Evolutionary conservation across 2,113 vertebrate species (phyloP), one percentile per base, ranked within the genome.

Genomic region (Cottus gobio): DNA sequence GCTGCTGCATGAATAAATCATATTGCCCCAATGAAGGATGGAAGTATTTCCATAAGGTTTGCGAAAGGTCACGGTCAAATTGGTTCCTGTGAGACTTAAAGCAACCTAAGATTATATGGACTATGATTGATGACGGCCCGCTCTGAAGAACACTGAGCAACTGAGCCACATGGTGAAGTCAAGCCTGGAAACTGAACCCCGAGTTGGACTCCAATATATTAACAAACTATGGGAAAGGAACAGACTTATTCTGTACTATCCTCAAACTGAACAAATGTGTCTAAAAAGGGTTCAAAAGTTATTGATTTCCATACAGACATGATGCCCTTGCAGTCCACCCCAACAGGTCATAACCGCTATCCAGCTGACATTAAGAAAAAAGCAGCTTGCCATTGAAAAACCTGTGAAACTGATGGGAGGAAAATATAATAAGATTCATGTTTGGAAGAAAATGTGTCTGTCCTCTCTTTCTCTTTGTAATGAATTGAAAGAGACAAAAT

Each of bases 21-120:
- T 12, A 70, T 66, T 42, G 64, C 54, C 71, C 76, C 63, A 81
- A 48, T 52, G 60, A 46, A 63, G 73, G 65, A 73, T 72, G 86
- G 58, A 16, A 46, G 79, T 70, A 76, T 86, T 88, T 86, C 71
- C 7, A 65, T 50, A 64, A 37, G 72, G 75, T 75, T 86, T 71
- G 62, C 22, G 7, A 91, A 90, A 89, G 81, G 85, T 89, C 87
- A 85, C 2, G 73, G 31, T 85, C 48, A 82, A 80, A 85, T 74
- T 82, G 66, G 57, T 76, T 87, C 68, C 83, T 77, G 42, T 30
- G 68, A 75, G 89, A 83, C 65, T 71, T 76, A 62, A 46, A 37
- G 75, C 63, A 71, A n/a, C 26, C n/a, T 68, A 11, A 13, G 48
- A 71, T 28, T 69, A 60, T 67, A 44, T 4, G 11, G 58, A 46